phyloP scores from a whole-genome alignment of 2,888 invertebrate species.

The Leptopilina myrica region DNA sequence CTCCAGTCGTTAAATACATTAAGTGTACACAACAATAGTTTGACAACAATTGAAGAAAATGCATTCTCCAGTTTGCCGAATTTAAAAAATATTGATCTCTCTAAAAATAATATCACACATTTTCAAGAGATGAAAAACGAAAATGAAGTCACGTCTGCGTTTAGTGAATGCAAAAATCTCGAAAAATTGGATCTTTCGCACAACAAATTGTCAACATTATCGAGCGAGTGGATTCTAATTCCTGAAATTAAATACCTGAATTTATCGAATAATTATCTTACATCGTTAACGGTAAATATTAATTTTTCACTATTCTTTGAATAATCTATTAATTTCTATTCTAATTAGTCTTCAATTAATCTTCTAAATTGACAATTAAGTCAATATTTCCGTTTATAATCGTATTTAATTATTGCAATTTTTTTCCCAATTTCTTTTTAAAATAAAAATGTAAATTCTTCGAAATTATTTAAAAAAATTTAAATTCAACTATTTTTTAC shows the following conservation, averaged over 20 bases:
- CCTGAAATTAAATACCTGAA: constrained; percentile 80
- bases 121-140: not conserved
- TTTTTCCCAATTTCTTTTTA: not conserved
- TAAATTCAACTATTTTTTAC: no score
- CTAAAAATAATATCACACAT: constrained; percentile 78
- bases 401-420: not conserved
- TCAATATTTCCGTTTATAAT: no score
- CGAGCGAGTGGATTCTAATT: constrained; percentile 81
- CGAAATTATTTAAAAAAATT: no score
- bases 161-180: constrained; percentile 79
- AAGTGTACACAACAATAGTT: constrained; percentile 78
- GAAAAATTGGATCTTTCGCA: constrained; percentile 81
- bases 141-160: constrained; percentile 35
- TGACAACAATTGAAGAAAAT: constrained; percentile 72
- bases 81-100: constrained; percentile 78
- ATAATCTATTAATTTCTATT: no score
- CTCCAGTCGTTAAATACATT: constrained; percentile 77
- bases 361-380: no score
- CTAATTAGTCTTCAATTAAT: no score
- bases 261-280: constrained; percentile 82
- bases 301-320: constrained; percentile 45
- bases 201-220: constrained; percentile 81
- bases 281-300: constrained; percentile 77
- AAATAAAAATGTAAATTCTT: not conserved
- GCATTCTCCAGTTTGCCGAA: constrained; percentile 79